A percentile compares a stretch with the other conserved stretches of the same genome.
Evolutionary conservation across 2,888 invertebrate genomes (phyloP).

Genomic region (Aporophyla lueneburgensis): DNA sequence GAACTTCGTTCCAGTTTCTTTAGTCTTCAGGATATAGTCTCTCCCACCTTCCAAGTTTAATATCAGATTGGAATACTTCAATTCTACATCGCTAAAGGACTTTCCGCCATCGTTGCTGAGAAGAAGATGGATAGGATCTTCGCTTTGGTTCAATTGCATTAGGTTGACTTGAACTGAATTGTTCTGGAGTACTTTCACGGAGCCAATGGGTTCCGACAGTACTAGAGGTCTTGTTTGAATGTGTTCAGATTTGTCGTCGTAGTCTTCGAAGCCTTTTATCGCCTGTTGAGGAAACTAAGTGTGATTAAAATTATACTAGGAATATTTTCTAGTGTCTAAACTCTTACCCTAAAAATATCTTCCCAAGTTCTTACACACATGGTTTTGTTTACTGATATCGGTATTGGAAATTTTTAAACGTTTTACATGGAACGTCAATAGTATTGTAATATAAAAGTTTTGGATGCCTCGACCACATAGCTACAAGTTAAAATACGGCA

Average conservation of each 20-base stretch:
- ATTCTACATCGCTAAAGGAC: slow-evolving; percentile 81
- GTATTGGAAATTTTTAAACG: background rate
- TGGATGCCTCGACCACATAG: too few relatives aligned
- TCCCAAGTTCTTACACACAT: background rate
- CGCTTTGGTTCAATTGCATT: slow-evolving; percentile 81
- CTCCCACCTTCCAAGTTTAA: slow-evolving; percentile 85
- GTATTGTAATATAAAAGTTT: background rate
- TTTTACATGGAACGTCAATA: background rate
- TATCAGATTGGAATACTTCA: slow-evolving; percentile 84
- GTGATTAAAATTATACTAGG: background rate
- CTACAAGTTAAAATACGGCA: background rate
- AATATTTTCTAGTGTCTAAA: too few relatives aligned
- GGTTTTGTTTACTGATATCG: background rate
- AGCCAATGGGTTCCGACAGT: slow-evolving; percentile 85
- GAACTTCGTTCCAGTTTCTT: slow-evolving; percentile 87
- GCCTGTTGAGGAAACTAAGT: slow-evolving; percentile 50
- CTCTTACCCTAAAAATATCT: background rate
- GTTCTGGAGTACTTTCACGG: slow-evolving; percentile 86
- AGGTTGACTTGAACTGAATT: slow-evolving; percentile 88
- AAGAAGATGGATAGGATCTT: slow-evolving; percentile 84
- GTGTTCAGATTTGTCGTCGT: slow-evolving; percentile 61
- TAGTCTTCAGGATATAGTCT: slow-evolving; percentile 87
- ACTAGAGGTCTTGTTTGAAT: slow-evolving; percentile 75
- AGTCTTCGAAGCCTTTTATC: slow-evolving; percentile 70
- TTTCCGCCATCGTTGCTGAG: slow-evolving; percentile 85